Percentiles rank a stretch among this genome's conserved stretches.
Conservation (phyloP, 2,888 invertebrate species). For the Drosophila flavopinicola region DNA sequence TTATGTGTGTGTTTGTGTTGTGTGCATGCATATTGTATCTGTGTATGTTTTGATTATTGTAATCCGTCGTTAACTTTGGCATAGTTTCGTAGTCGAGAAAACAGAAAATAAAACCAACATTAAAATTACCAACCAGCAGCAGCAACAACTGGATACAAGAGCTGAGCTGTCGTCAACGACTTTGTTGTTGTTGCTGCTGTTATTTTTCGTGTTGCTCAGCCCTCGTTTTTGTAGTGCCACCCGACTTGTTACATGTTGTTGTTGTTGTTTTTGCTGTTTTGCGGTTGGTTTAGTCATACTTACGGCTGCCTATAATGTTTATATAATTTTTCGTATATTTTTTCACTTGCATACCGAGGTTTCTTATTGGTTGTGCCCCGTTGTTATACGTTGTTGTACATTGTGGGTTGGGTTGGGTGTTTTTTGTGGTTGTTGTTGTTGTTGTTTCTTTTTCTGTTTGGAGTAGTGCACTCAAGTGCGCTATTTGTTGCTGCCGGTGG, state of each 20-base stretch:
- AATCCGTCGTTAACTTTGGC: slow-evolving; percentile 77
- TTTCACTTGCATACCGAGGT: slow-evolving; percentile 65
- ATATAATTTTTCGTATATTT: slow-evolving; percentile 76
- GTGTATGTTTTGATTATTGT: slow-evolving; percentile 60
- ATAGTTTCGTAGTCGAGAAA: slow-evolving; percentile 68
- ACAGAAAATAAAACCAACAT: slow-evolving; percentile 61
- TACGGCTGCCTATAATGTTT: slow-evolving; percentile 72
- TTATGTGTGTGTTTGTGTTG: slow-evolving; percentile 1
- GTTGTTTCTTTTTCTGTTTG: slow-evolving; percentile 14
- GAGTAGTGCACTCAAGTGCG: slow-evolving; percentile 26
- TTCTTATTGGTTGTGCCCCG: slow-evolving; percentile 58
- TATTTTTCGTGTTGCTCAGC: slow-evolving; percentile 44
- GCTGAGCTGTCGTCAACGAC: slow-evolving; percentile 30
- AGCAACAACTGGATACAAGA: slow-evolving; percentile 26
- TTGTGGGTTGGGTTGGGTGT: slow-evolving; percentile 56
- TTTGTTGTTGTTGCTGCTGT: slow-evolving; percentile 15
- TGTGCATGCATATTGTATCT: slow-evolving; percentile 14
- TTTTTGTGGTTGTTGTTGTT: too few relatives aligned
- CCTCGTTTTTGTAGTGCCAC: slow-evolving; percentile 67
- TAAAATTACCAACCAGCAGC: slow-evolving; percentile 60
- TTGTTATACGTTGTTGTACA: slow-evolving; percentile 16
- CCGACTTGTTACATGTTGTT: slow-evolving; percentile 68
- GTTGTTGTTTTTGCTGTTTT: slow-evolving; percentile 46
- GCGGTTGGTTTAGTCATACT: slow-evolving; percentile 78
- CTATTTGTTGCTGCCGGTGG: slow-evolving; percentile 2